Percentiles rank a stretch among this genome's conserved stretches.
phyloP scores from a whole-genome alignment of 2,113 vertebrate species.

The Dipodomys merriami region DNA sequence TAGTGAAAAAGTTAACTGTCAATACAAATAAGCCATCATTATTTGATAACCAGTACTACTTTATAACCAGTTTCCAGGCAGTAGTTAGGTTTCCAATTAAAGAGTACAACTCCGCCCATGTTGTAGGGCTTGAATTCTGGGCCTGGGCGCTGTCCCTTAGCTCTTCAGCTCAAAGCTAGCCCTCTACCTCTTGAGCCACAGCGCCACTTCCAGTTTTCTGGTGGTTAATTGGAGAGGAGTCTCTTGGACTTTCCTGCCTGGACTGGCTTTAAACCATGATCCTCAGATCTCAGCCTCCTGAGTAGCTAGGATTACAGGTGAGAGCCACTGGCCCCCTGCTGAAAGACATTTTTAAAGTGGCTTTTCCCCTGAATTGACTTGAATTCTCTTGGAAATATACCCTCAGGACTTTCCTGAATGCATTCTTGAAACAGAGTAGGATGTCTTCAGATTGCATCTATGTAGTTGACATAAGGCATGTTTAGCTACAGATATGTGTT shows the following conservation, averaged over 20 bases:
- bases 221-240: no score
- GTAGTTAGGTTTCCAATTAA: background rate
- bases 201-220: no score
- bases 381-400: background rate
- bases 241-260: no score
- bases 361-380: constrained; percentile 13
- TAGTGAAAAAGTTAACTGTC: constrained; percentile 6
- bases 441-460: constrained; percentile 5
- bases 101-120: background rate
- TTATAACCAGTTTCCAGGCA: background rate
- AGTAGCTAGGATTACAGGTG: no score
- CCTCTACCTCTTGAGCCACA: no score
- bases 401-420: background rate
- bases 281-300: no score
- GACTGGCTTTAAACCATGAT: no score
- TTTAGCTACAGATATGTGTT: constrained; percentile 13
- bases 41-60: background rate
- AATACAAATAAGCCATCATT: background rate
- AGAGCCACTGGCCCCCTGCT: no score
- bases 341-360: background rate
- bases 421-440: background rate
- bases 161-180: no score
- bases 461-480: background rate
- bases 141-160: no score
- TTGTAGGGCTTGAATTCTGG: no score